These are phyloP conservation scores for Speoplatyrhinus poulsoni DNA, from an alignment of 2,113 vertebrate species.

Conservation along the genomic window DNA sequence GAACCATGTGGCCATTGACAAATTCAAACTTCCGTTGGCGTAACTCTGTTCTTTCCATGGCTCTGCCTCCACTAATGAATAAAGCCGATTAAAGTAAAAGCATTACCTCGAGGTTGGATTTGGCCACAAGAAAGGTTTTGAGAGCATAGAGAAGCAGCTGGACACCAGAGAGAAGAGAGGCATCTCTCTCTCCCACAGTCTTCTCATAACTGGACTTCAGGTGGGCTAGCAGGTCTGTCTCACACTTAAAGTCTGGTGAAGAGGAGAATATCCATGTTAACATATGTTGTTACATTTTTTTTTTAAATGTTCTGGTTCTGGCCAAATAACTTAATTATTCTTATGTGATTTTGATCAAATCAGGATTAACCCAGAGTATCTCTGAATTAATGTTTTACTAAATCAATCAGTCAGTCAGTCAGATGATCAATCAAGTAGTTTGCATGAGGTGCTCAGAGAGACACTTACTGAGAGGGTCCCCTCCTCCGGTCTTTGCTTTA, in stretches of 20 bases:
- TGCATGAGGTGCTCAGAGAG: not conserved
- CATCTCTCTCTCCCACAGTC: conserved; percentile 67
- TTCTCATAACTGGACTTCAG: conserved; percentile 80
- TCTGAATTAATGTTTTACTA: too few relatives aligned
- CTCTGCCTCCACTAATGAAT: not conserved
- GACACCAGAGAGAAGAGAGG: conserved; percentile 60
- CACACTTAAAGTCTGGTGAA: conserved; percentile 80
- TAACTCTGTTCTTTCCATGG: too few relatives aligned
- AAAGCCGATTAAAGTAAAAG: not conserved
- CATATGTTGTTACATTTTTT: not conserved
- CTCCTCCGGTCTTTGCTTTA: conserved; percentile 62
- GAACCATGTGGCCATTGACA: not conserved
- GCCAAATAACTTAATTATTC: not conserved
- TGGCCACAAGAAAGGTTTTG: conserved; percentile 76
- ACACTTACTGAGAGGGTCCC: conserved; percentile 54
- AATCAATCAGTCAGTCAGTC: not conserved
- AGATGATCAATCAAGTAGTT: not conserved
- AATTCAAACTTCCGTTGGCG: not conserved
- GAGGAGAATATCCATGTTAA: not conserved
- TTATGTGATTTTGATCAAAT: too few relatives aligned
- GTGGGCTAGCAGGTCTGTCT: conserved; percentile 82
- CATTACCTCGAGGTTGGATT: conserved; percentile 73
- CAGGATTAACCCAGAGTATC: too few relatives aligned
- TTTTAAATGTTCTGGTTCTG: not conserved
- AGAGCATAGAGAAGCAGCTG: conserved; percentile 76